A percentile compares a stretch with the other conserved stretches of the same genome.
phyloP scores from a whole-genome alignment of 1,140 invertebrate species.

The Neodiprion pinetum region DNA sequence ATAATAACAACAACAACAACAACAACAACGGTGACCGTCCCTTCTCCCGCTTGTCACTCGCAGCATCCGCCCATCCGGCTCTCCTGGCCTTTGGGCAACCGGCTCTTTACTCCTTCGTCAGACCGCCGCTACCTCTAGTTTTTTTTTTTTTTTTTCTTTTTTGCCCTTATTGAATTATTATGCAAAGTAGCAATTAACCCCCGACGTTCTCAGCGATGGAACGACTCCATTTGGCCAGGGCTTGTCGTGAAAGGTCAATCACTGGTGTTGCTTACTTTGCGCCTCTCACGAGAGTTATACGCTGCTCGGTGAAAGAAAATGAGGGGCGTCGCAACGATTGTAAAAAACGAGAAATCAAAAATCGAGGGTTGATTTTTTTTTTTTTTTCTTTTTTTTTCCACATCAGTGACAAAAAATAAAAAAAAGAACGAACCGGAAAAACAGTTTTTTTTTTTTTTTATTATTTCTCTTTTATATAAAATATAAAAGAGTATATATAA shows the following conservation, averaged over 20 bases:
- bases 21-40: no score
- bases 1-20: no score
- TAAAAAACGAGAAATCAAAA: no score
- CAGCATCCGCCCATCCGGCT: neutral
- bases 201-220: slow-evolving; percentile 32
- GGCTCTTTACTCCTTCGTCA: neutral
- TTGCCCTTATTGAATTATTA: slow-evolving; percentile 45
- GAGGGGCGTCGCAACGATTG: no score
- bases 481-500: no score
- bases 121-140: neutral
- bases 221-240: slow-evolving; percentile 26
- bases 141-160: slow-evolving; percentile 22
- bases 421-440: no score
- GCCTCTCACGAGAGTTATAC: neutral
- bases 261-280: slow-evolving; percentile 37
- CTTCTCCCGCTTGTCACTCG: neutral
- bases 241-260: slow-evolving; percentile 43
- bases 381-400: no score
- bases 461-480: no score
- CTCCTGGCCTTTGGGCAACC: neutral
- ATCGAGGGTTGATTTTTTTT: no score
- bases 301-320: no score
- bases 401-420: no score
- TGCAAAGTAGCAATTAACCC: slow-evolving; percentile 50
- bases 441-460: no score